Conservation (phyloP, 2,888 invertebrate species). For the Lycocerus yunnanus region DNA sequence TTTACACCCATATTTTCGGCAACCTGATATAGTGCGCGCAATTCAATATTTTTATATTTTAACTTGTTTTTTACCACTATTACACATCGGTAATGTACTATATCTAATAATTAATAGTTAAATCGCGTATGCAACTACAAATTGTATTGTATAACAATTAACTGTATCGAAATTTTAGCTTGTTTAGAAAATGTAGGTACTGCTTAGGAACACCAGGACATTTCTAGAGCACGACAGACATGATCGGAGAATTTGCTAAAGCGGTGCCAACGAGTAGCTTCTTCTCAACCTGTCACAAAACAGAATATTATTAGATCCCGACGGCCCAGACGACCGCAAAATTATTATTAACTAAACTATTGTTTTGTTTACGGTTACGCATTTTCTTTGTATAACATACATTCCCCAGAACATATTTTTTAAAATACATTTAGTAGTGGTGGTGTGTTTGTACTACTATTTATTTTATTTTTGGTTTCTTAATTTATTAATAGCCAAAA, state of each 20-base stretch:
- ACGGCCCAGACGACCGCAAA: slow-evolving; percentile 28
- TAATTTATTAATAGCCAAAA: background rate
- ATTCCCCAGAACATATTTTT: background rate
- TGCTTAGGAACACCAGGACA: slow-evolving; percentile 21
- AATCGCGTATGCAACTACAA: background rate
- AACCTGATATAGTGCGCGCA: background rate
- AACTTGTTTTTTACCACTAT: background rate
- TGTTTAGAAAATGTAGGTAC: background rate
- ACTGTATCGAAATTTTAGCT: background rate
- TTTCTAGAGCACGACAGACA: slow-evolving; percentile 25
- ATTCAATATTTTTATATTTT: background rate
- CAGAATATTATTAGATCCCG: slow-evolving; percentile 29
- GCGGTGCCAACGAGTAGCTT: slow-evolving; percentile 24
- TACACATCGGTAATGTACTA: background rate
- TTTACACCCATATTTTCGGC: background rate
- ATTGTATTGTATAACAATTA: background rate
- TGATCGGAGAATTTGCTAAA: slow-evolving; percentile 23
- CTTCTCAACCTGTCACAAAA: slow-evolving; percentile 25
- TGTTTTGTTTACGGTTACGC: slow-evolving; percentile 26
- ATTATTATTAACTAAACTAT: slow-evolving; percentile 30
- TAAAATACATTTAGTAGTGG: background rate
- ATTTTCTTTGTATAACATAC: background rate
- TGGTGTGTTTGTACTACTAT: no score
- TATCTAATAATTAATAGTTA: background rate
- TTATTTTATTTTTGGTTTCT: background rate